Base-by-base conservation (phyloP, 2,113 vertebrate species). In the Cryptomyrus ogoouensis region DNA sequence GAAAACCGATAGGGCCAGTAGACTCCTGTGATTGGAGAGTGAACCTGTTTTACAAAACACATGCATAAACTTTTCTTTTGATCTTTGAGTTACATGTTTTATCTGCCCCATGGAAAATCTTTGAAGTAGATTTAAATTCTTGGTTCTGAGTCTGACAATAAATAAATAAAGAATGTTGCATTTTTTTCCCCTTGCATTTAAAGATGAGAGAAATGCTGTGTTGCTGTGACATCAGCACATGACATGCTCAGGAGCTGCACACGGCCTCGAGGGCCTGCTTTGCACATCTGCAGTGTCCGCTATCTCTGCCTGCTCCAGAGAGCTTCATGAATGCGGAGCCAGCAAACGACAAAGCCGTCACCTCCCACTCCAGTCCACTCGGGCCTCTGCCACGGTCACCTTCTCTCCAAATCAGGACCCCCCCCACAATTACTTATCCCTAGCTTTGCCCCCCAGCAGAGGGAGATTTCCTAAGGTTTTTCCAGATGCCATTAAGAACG, bases 391-490 rank as follows among this genome's bases (percentile, higher is more conserved):
- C 17, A 42, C 5, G 21, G 89, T 39, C 83, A 27, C 74, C 74
- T 35, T 19, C 74, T 39, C 46, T 31, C 74, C 5, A 9, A 58
- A 13, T 46, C 70, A 47, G 77, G 39, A 58, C 10, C n/a, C 27
- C 62, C 27, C 89, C 31, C 39, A 44, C 88, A 21, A 44, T 46
- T 66, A 44, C 88, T 52, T 53, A 31, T 19, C 15, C 46, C n/a
- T n/a, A 12, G 66, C 27, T 42, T 89, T 52, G 31, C 24, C 66
- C 66, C 35, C 31, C 50, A 12, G 8, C 31, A 21, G 49, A 89
- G 15, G 84, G 88, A 88, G 83, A 90, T 58, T 44, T 49, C 66
- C 47, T 31, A 31, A 44, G 91, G 88, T 87, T 74, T 91, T 89
- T 52, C 74, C 46, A 53, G 86, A 53, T 62, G 53, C 50, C 88